Base-by-base conservation (phyloP, 2,113 vertebrate species). In the Tetraodon nigroviridis region DNA sequence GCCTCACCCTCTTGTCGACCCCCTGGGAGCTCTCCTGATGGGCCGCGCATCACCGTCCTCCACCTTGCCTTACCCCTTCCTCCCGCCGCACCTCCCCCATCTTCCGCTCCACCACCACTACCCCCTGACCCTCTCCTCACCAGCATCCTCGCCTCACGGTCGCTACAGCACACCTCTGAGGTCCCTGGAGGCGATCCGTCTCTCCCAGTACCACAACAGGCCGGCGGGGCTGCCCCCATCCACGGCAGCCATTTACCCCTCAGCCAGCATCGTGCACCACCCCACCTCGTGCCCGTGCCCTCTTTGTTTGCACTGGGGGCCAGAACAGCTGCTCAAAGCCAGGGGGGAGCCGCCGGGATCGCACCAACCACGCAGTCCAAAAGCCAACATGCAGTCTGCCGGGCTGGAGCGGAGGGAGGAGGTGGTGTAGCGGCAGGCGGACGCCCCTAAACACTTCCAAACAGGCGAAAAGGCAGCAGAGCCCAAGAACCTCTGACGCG, bases 21-120 rank as follows among this genome's bases (percentile, higher is more conserved):
- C 85, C 2, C 72, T 91, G 22, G 86, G 87, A 37, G 69, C 82
- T 0, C 80, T 89, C n/a, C 69, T 90, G 60, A 72, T 91, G 71
- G 74, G 78, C 64, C 87, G 84, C 5, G 67, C 80, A 5, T 71
- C 81, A 6, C 20, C 81, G 16, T 62, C 79, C 20, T 64, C 86
- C 53, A 53, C 64, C 1, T 16, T 83, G 20, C 83, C 71, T 0
- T 83, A 82, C 47, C 68, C 81, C 3, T 80, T 85, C 58, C 14
- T 79, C 10, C 75, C 84, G 0, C 80, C 81, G 46, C 73, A 75
- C n/a, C 22, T 76, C 5, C 79, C 78, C 3, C 82, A 84, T 51
- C 62, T 88, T 2, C 85, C 74, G 18, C 55, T 88, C 21, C 81
- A 77, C 76, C 64, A 82, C 46, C 85, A 78, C 69, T 83, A 88